These are phyloP conservation scores for Ibidorhyncha struthersii DNA, from an alignment of 2,113 vertebrate genomes.

Conservation along the genomic window DNA sequence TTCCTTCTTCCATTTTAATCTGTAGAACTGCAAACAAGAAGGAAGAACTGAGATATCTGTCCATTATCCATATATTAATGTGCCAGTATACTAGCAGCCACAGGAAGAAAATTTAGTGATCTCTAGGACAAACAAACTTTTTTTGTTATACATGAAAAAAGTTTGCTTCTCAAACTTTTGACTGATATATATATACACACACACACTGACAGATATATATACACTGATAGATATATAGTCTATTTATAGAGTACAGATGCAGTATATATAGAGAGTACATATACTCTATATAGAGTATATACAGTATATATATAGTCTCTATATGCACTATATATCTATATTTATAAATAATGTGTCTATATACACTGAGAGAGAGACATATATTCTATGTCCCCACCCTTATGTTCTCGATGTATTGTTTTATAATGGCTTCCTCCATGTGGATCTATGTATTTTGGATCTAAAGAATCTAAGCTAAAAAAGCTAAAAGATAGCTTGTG, in stretches of 20 bases:
- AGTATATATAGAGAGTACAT: not conserved
- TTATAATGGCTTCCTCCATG: not conserved
- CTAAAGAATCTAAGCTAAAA: not conserved
- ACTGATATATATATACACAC: not conserved
- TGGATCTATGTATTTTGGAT: not conserved
- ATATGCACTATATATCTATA: not conserved
- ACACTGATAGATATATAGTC: not conserved
- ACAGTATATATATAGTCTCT: not conserved
- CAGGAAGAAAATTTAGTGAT: not conserved
- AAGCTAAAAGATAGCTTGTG: not conserved
- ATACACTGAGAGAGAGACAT: not conserved
- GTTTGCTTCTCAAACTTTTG: not conserved
- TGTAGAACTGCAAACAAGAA: not conserved
- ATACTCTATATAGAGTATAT: not conserved
- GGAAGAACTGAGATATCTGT: not conserved
- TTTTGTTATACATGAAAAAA: not conserved
- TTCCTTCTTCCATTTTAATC: conserved; percentile 1
- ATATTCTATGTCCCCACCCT: not conserved
- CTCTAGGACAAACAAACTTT: not conserved
- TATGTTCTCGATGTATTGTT: not conserved
- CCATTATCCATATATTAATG: not conserved
- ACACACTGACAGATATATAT: not conserved
- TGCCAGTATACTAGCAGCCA: not conserved
- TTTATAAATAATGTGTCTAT: not conserved
- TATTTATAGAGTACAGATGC: not conserved